Evolutionary conservation across 2,888 invertebrate genomes (phyloP), one percentile per base, ranked within the genome.

Genomic region (Aporophyla nigra): DNA sequence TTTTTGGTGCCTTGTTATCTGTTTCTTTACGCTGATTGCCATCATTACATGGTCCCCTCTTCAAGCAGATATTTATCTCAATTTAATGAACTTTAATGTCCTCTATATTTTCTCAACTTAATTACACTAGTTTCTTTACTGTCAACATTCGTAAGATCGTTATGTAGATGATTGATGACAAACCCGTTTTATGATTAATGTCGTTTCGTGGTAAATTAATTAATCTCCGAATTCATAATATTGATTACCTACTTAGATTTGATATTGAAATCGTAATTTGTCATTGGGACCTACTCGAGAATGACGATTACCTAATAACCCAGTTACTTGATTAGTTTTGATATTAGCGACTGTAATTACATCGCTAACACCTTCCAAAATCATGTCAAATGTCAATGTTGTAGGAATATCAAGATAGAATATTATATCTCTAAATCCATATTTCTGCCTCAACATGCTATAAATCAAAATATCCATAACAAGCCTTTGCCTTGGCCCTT

Each of bases 1-100:
- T 78, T 68, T 80, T 73, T 58, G 19, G 54, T 33, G 24, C 16
- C 72, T 76, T 78, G 62, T 73, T 87, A 85, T 86, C 79, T 71
- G 27, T 70, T 79, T 71, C 51, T 70, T 72, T 61, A 59, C 33
- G 21, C 56, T 86, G 88, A 88, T 78, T 80, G 19, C 87, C 62
- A 62, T 76, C 84, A 78, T 84, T 86, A 88, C 67, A 72, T 27
- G 71, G 66, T 53, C 74, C 65, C 65, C 54, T 74, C 51, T 59
- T 67, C 65, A 62, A 71, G 12, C 10, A 76, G 56, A 73, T 67
- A 62, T 83, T 76, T 74, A 78, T 79, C 74, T 76, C 12, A 62
- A 49, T 61, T 73, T 72, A 74, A 74, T 71, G 62, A 62, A 61
- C 33, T 74, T 70, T 54, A 61, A 79, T 69, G 43, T 66, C 24